Percentiles rank a stretch among this genome's conserved stretches.
These are phyloP conservation scores for Melanerpes formicivorus DNA, from an alignment of 2,113 vertebrate species.

Conservation along the genomic window DNA sequence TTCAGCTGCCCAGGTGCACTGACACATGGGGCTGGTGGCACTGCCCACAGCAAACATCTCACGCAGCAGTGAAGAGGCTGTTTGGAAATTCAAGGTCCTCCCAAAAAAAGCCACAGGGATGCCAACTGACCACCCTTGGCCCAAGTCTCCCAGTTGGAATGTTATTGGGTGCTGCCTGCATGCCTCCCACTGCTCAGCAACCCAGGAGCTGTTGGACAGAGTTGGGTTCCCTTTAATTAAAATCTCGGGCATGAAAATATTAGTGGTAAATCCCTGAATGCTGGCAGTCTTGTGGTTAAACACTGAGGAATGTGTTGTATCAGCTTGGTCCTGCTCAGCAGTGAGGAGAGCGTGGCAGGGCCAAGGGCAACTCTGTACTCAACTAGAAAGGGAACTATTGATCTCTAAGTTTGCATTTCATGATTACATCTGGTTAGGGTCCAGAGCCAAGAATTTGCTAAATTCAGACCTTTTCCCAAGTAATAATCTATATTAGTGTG, in stretches of 20 bases:
- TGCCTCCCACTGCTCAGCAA: neutral
- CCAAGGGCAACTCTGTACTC: neutral
- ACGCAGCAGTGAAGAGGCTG: neutral
- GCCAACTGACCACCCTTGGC: fast-evolving
- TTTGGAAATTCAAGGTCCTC: fast-evolving
- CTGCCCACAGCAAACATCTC: neutral
- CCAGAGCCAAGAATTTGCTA: neutral
- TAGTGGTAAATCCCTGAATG: neutral
- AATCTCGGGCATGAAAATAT: neutral
- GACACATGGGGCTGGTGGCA: neutral
- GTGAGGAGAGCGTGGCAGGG: neutral
- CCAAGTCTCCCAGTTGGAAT: fast-evolving
- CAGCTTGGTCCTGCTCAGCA: neutral
- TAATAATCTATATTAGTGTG: neutral
- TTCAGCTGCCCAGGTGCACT: neutral
- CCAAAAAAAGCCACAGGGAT: fast-evolving
- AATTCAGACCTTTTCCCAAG: neutral
- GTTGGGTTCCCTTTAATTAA: neutral
- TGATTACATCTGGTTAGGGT: neutral
- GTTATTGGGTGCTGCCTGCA: neutral
- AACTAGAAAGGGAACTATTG: fast-evolving
- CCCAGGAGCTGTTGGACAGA: neutral
- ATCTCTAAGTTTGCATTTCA: neutral
- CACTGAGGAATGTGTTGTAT: neutral
- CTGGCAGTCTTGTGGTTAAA: neutral